A percentile compares a stretch with the other conserved stretches of the same genome.
Conservation (phyloP, 2,888 invertebrate genomes). For the Mesochorus sp. region DNA sequence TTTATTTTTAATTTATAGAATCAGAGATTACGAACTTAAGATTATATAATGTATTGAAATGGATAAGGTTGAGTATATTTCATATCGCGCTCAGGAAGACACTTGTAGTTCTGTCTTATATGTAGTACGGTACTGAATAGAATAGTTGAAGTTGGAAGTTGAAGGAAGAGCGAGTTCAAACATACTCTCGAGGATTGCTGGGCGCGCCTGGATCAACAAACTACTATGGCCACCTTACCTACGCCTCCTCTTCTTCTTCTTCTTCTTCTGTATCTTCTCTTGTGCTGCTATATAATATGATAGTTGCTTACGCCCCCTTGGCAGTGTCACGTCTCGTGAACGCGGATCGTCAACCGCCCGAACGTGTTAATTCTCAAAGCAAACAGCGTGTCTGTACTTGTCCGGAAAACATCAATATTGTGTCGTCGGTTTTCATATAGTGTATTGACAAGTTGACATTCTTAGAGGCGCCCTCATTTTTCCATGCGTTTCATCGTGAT, state of each 20-base stretch:
- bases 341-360: constrained; percentile 21
- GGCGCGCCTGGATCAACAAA: constrained; percentile 71
- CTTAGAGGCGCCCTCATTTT: neutral
- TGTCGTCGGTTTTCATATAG: neutral
- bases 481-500: neutral
- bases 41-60: too few relatives aligned
- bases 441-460: neutral
- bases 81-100: too few relatives aligned
- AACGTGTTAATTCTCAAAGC: constrained; percentile 55
- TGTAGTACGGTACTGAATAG: too few relatives aligned
- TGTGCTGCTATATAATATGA: neutral
- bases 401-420: constrained; percentile 32
- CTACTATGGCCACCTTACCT: constrained; percentile 63
- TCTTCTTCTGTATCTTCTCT: neutral
- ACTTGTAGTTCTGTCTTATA: too few relatives aligned
- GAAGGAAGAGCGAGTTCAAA: too few relatives aligned
- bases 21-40: too few relatives aligned
- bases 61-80: too few relatives aligned
- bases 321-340: constrained; percentile 18
- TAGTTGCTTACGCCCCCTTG: neutral
- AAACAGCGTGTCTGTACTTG: constrained; percentile 9
- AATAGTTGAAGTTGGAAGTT: too few relatives aligned
- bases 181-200: constrained; percentile 58
- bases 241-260: constrained; percentile 40
- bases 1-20: too few relatives aligned